phyloP scores from a whole-genome alignment of 2,113 vertebrate species.

The Cochlearius cochlearius region DNA sequence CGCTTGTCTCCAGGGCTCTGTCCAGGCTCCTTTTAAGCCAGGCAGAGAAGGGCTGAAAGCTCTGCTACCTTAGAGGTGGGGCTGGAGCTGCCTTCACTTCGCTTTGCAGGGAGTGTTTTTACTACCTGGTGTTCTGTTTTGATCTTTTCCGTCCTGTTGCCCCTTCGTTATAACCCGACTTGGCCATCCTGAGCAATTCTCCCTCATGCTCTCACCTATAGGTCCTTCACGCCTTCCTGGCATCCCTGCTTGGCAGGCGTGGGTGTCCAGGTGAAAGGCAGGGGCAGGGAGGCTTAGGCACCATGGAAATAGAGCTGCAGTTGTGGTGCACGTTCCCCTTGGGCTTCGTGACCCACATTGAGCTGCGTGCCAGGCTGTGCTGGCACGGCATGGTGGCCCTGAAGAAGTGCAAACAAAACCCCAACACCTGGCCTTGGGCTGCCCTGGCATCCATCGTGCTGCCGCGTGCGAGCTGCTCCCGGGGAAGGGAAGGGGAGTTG shows the following conservation, averaged over 20 bases:
- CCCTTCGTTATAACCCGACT: not conserved
- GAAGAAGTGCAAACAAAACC: not conserved
- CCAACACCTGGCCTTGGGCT: not conserved
- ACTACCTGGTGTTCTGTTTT: not conserved
- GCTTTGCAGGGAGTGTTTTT: not conserved
- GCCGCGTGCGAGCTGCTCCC: not conserved
- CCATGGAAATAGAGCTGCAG: fast-evolving
- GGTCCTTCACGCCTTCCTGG: not conserved
- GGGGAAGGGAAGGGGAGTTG: not conserved
- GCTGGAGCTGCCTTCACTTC: not conserved
- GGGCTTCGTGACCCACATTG: not conserved
- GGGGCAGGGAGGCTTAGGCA: not conserved
- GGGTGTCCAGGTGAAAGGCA: not conserved
- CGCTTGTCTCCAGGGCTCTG: not conserved
- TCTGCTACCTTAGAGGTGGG: not conserved
- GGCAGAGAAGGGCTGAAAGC: not conserved
- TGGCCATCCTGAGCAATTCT: not conserved
- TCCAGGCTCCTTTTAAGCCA: not conserved
- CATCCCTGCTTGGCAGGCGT: fast-evolving
- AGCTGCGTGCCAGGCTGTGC: not conserved
- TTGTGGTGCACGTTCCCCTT: fast-evolving
- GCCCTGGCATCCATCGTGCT: not conserved
- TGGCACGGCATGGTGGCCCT: not conserved
- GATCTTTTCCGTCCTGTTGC: not conserved
- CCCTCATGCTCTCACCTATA: not conserved